A percentile compares a stretch with the other conserved stretches of the same genome.
Evolutionary conservation across 2,888 invertebrate species (phyloP).

Genomic region (Oscheius sp.): DNA sequence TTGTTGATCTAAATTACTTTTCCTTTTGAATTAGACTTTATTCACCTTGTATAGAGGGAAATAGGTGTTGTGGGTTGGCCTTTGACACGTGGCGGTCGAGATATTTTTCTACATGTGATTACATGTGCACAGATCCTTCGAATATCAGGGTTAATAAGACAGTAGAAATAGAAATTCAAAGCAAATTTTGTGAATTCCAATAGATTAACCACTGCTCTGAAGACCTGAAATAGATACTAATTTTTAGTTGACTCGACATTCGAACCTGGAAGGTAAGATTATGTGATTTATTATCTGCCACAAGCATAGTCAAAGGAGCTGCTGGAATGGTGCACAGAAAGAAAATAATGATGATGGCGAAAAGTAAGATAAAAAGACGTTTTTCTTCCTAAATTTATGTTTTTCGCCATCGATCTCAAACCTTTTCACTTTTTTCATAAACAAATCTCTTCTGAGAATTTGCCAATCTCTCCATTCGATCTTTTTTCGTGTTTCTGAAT

Average conservation of each 20-base stretch:
- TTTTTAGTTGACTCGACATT: neutral
- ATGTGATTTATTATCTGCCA: constrained; percentile 69
- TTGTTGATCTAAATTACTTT: constrained; percentile 39
- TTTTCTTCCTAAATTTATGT: constrained; percentile 71
- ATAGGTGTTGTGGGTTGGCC: constrained; percentile 57
- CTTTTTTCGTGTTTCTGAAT: constrained; percentile 70
- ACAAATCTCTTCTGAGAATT: constrained; percentile 56
- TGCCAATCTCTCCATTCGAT: constrained; percentile 67
- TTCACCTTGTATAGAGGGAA: constrained; percentile 54
- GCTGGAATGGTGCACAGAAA: constrained; percentile 74
- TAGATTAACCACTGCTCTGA: constrained; percentile 73
- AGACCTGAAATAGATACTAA: constrained; percentile 72
- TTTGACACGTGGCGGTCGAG: constrained; percentile 55
- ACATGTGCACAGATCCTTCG: constrained; percentile 62
- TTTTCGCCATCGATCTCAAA: neutral
- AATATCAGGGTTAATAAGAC: constrained; percentile 68
- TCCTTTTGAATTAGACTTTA: neutral
- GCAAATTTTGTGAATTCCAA: constrained; percentile 74
- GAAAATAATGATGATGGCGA: constrained; percentile 73
- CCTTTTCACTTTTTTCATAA: constrained; percentile 48
- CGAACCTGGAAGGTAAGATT: constrained; percentile 65
- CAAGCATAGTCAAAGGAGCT: constrained; percentile 72
- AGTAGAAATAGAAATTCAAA: constrained; percentile 74
- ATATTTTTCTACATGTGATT: constrained; percentile 58
- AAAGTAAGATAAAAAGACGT: constrained; percentile 72